Conservation (phyloP, 2,888 invertebrate species). For the Plagiodera versicolora region DNA sequence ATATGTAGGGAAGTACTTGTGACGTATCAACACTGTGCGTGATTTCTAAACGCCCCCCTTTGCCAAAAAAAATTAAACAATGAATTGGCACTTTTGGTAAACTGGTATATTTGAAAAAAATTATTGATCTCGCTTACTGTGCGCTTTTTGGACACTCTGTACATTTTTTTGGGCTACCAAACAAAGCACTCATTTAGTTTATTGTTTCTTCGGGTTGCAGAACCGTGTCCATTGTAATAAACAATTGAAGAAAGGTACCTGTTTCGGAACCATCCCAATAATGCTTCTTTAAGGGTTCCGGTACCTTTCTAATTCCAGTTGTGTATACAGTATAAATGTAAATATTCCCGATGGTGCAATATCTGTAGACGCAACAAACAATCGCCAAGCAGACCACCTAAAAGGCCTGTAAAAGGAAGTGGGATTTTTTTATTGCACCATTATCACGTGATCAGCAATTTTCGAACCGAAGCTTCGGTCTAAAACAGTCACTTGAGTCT, state of each 20-base stretch:
- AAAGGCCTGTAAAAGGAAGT: slow-evolving; percentile 22
- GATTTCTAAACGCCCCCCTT: too few relatives aligned
- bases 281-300: background rate
- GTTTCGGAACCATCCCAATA: background rate
- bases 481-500: too few relatives aligned
- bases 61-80: too few relatives aligned
- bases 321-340: background rate
- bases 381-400: slow-evolving; percentile 24
- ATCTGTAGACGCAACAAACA: slow-evolving; percentile 29
- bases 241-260: background rate
- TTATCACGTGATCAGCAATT: slow-evolving; percentile 7
- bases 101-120: too few relatives aligned
- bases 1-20: too few relatives aligned
- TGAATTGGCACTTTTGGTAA: too few relatives aligned
- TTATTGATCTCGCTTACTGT: too few relatives aligned
- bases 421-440: slow-evolving; percentile 16
- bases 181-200: background rate
- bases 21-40: too few relatives aligned
- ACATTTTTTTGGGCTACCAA: background rate
- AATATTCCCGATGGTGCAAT: background rate
- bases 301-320: background rate
- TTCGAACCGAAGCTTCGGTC: too few relatives aligned
- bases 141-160: too few relatives aligned
- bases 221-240: background rate
- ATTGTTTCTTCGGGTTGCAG: background rate